Percentiles rank a stretch among this genome's conserved stretches.
phyloP scores from a whole-genome alignment of 2,888 invertebrate genomes.

The Chymomyza procnemis region DNA sequence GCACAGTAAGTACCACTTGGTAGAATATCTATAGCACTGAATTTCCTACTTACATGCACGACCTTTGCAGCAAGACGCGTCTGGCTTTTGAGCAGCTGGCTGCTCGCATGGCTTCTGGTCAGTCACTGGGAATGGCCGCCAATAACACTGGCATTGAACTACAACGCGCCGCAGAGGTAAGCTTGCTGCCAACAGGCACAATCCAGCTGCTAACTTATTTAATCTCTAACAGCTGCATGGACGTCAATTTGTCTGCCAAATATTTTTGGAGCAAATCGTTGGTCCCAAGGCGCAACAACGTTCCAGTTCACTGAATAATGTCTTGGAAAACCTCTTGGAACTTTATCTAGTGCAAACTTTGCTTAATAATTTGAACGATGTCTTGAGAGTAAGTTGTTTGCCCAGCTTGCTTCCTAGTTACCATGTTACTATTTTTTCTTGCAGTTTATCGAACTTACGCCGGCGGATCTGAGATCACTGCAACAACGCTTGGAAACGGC shows the following conservation, averaged over 20 bases:
- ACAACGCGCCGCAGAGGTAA: constrained; percentile 88
- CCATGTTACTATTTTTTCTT: neutral
- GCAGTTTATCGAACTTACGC: constrained; percentile 64
- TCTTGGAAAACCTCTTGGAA: constrained; percentile 86
- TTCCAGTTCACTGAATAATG: constrained; percentile 82
- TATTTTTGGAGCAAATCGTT: constrained; percentile 82
- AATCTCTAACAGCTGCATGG: constrained; percentile 85
- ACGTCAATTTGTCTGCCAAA: constrained; percentile 85
- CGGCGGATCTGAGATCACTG: constrained; percentile 77
- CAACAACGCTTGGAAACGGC: constrained; percentile 86
- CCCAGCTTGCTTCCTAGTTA: neutral
- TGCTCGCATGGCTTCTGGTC: constrained; percentile 82
- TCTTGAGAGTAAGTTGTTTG: constrained; percentile 83
- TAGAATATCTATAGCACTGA: no score
- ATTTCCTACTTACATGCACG: constrained; percentile 34
- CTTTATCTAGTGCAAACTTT: constrained; percentile 88
- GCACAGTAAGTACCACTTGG: constrained; percentile 75
- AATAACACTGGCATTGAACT: constrained; percentile 91
- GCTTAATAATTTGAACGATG: constrained; percentile 86
- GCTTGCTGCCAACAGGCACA: neutral
- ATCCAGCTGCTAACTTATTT: neutral
- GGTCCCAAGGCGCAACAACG: constrained; percentile 76
- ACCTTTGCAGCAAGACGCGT: constrained; percentile 83
- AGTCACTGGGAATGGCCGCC: constrained; percentile 88
- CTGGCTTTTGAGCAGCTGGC: constrained; percentile 85